These are phyloP conservation scores for Glyphotaelius pellucidus DNA, from an alignment of 2,888 invertebrate genomes.

Conservation along the genomic window DNA sequence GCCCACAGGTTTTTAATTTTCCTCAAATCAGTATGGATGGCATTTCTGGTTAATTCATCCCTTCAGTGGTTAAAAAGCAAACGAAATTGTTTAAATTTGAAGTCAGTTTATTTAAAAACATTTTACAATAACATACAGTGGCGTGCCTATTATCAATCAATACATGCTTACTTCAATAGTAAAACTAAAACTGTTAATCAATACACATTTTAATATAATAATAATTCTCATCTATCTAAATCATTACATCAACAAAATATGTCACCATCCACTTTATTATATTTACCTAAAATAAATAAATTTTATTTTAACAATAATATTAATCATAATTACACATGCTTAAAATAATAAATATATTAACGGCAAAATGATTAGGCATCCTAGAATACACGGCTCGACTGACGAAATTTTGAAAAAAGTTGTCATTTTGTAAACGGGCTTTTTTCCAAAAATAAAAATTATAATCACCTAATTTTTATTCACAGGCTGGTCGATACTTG, in stretches of 20 bases:
- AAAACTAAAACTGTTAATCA: conserved; percentile 41
- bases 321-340: conserved; percentile 46
- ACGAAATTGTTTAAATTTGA: conserved; percentile 16
- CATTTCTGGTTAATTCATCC: no score
- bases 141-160: conserved; percentile 35
- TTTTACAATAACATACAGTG: conserved; percentile 46
- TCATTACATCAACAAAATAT: conserved; percentile 45
- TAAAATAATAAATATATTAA: conserved; percentile 40
- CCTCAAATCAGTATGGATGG: no score
- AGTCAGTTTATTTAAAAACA: conserved; percentile 49
- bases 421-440: neutral
- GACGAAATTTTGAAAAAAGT: neutral
- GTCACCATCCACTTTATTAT: conserved; percentile 22
- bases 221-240: conserved; percentile 47
- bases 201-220: conserved; percentile 41
- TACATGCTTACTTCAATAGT: conserved; percentile 39
- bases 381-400: neutral
- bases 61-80: neutral
- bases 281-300: conserved; percentile 47
- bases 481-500: neutral
- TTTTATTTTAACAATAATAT: conserved; percentile 46
- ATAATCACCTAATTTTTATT: no score
- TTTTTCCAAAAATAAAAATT: no score
- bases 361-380: conserved; percentile 40
- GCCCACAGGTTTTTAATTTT: no score